Base-by-base conservation (phyloP, 2,888 invertebrate species). In the Arctia plantaginis region DNA sequence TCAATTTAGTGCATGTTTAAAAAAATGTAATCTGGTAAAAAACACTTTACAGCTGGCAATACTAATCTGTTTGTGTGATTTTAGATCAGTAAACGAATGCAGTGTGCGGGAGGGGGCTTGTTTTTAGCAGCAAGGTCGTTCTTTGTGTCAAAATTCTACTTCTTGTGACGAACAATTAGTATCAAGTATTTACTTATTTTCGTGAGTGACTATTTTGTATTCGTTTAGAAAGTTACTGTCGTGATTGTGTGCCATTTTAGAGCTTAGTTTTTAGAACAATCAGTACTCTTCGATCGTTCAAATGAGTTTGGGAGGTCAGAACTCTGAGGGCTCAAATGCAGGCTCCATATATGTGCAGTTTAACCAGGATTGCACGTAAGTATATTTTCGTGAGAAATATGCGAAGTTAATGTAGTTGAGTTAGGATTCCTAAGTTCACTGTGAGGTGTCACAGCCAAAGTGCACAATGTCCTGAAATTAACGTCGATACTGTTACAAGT, bases 341-440 rank as follows among this genome's bases (percentile, higher is more conserved):
- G 98, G 98, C 95, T 97, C 98, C 94, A 97, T 98, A 94, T 99
- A 98, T 95, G 99, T 99, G 88, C 99, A 99, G 96, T 99, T 99
- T 93, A 99, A 99, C 95, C 99, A 99, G 95, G 99, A 99, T 95
- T 98, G 98, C 97, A 98, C 99, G 99, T 99, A 98, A 98, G 99
- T 97, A 82, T 66, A 67, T 35, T 39, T 73, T 51, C 70, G 76
- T 77, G 76, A 71, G 66, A 35, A 13, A 18, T 30, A 30, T 62
- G 18, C 62, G 7, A 27, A 62, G 30, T 62, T 30, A 30, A 30
- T 62, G 8, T 62, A 27, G 27, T 62, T 62, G 0, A 30, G 62
- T 30, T 62, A 30, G 62, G 18, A 3, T 15, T 18, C 18, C 15
- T 30, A 18, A 62, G 47, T 23, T 33, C 10, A 23, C 8, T 23